phyloP scores from a whole-genome alignment of 2,113 vertebrate species.

The Dromaius novaehollandiae region DNA sequence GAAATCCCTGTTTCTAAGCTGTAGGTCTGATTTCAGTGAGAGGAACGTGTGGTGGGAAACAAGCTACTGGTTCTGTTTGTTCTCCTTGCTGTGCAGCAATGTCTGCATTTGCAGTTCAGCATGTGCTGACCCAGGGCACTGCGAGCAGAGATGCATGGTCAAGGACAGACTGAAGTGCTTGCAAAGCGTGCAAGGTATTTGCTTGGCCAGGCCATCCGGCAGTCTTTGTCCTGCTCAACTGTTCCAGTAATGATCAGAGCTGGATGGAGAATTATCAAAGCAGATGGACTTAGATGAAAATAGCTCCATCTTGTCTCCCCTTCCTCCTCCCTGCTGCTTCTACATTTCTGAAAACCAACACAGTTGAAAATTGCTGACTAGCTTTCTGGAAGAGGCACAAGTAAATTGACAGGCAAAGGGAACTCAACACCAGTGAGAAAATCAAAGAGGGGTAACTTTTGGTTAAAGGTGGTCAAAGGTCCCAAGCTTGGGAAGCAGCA shows the following conservation, averaged over 20 bases:
- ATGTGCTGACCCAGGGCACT: fast-evolving
- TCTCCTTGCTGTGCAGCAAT: neutral
- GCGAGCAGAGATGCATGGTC: neutral
- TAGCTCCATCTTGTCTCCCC: neutral
- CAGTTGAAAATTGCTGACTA: neutral
- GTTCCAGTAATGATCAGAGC: neutral
- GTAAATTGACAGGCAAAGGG: neutral
- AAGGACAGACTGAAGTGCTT: neutral
- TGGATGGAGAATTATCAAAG: neutral
- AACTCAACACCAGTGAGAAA: fast-evolving
- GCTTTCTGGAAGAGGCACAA: neutral
- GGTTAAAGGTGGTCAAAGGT: neutral
- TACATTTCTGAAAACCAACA: neutral
- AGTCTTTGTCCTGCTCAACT: neutral
- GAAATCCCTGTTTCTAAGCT: neutral
- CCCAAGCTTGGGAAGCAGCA: neutral
- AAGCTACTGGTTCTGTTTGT: neutral
- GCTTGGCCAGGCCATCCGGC: neutral
- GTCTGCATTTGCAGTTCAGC: neutral
- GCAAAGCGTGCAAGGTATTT: neutral
- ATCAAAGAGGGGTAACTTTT: neutral
- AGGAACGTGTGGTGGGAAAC: neutral
- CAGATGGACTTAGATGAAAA: conserved; percentile 27
- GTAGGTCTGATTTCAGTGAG: neutral
- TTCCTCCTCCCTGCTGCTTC: neutral